These are phyloP conservation scores for Drosophila murphyi DNA, from an alignment of 1,140 invertebrate species.

Conservation along the genomic window DNA sequence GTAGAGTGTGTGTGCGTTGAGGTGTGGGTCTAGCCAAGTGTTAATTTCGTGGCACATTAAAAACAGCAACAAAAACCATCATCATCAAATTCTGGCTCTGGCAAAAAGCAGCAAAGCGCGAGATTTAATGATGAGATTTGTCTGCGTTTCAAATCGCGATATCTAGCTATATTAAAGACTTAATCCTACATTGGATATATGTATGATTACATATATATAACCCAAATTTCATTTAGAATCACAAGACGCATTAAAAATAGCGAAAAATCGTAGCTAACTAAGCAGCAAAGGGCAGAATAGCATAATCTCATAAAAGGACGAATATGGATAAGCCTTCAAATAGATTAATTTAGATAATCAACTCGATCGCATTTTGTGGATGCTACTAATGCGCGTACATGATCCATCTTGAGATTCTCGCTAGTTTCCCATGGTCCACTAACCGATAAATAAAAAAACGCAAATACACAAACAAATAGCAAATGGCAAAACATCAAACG, in stretches of 20 bases:
- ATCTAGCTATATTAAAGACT: neutral
- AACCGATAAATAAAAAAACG: constrained; percentile 58
- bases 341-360: neutral
- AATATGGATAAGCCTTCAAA: neutral
- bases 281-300: too few relatives aligned
- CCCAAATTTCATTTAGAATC: too few relatives aligned
- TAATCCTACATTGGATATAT: too few relatives aligned
- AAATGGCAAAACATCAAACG: constrained; percentile 31
- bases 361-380: constrained; percentile 38
- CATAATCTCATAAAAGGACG: too few relatives aligned
- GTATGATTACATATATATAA: too few relatives aligned
- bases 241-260: too few relatives aligned
- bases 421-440: constrained; percentile 73
- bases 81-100: constrained; percentile 15
- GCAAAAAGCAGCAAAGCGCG: constrained; percentile 4
- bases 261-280: too few relatives aligned
- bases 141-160: constrained; percentile 8
- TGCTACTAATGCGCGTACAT: constrained; percentile 39
- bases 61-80: constrained; percentile 16
- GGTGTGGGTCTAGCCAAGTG: constrained; percentile 61
- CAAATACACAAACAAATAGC: neutral
- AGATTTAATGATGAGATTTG: constrained; percentile 31
- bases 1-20: constrained; percentile 1
- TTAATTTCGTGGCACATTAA: constrained; percentile 66
- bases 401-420: constrained; percentile 1